Evolutionary conservation across 2,888 invertebrate genomes (phyloP).

Genomic region (Archips crataeganus): DNA sequence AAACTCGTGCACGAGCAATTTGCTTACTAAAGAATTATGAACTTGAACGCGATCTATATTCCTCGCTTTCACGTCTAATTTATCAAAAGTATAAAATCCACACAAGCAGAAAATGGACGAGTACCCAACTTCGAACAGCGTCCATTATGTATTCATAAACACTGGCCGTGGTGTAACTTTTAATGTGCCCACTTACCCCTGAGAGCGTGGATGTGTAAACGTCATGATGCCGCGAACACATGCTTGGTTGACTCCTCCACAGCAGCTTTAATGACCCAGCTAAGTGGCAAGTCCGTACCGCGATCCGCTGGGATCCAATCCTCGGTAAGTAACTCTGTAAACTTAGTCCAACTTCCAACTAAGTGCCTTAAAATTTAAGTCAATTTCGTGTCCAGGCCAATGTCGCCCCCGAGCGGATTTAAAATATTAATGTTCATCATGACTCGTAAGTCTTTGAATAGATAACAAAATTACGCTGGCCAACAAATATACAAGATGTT

Average conservation of each 20-base stretch:
- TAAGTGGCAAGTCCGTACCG: conserved; percentile 51
- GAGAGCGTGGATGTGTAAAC: conserved; percentile 23
- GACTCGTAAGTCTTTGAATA: neutral
- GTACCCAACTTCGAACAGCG: conserved; percentile 20
- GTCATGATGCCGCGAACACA: conserved; percentile 31
- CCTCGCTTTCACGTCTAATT: neutral
- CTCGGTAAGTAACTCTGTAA: conserved; percentile 62
- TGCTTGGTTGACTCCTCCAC: conserved; percentile 1
- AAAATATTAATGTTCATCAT: conserved; percentile 55
- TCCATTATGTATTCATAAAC: conserved; percentile 38
- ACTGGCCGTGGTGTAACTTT: conserved; percentile 34
- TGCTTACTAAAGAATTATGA: neutral
- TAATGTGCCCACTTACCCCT: conserved; percentile 25
- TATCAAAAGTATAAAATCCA: conserved; percentile 2
- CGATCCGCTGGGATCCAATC: conserved; percentile 56
- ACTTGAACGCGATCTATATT: conserved; percentile 11
- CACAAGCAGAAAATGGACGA: conserved; percentile 15
- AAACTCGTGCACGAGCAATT: neutral
- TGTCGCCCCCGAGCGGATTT: conserved; percentile 53
- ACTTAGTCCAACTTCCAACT: conserved; percentile 65
- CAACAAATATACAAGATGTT: neutral
- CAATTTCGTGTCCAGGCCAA: conserved; percentile 65
- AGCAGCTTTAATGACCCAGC: conserved; percentile 41
- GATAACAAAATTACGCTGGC: neutral
- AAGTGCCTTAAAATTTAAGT: conserved; percentile 79